Conservation (phyloP, 2,113 vertebrate genomes). For the Axis porcinus region DNA sequence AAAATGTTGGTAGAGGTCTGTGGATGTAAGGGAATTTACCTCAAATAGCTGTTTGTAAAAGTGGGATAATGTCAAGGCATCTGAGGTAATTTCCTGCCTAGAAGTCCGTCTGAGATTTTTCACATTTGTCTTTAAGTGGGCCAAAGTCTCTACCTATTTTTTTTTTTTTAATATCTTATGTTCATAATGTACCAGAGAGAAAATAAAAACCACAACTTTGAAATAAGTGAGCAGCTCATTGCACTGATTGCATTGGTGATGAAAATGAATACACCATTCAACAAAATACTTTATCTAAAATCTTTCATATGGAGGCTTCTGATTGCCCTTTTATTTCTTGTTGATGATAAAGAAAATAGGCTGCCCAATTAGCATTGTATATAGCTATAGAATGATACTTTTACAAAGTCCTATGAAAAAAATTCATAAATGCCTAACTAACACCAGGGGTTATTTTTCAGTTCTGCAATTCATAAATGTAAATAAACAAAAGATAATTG, state of each 20-base stretch:
- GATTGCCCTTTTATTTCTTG: conserved; percentile 5
- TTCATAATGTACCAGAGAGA: background rate
- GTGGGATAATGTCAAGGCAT: background rate
- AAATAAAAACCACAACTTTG: background rate
- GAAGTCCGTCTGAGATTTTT: background rate
- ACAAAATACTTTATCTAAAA: conserved; percentile 1
- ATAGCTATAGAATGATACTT: background rate
- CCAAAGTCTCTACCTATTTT: background rate
- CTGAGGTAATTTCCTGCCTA: background rate
- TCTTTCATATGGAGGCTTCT: background rate
- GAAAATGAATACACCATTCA: background rate
- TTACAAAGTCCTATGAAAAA: background rate
- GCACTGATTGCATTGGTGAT: background rate
- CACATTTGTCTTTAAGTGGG: background rate
- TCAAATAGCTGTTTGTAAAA: background rate
- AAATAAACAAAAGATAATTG: conserved; percentile 9
- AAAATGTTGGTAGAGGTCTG: background rate
- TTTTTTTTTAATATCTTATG: background rate
- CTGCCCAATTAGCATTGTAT: background rate
- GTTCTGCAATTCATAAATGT: background rate
- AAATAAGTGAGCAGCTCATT: background rate
- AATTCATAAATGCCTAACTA: background rate
- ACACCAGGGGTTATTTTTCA: background rate
- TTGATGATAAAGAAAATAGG: background rate
- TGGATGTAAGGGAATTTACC: background rate